Base-by-base conservation (phyloP, 2,888 invertebrate genomes). In the Epicampocera succincta region DNA sequence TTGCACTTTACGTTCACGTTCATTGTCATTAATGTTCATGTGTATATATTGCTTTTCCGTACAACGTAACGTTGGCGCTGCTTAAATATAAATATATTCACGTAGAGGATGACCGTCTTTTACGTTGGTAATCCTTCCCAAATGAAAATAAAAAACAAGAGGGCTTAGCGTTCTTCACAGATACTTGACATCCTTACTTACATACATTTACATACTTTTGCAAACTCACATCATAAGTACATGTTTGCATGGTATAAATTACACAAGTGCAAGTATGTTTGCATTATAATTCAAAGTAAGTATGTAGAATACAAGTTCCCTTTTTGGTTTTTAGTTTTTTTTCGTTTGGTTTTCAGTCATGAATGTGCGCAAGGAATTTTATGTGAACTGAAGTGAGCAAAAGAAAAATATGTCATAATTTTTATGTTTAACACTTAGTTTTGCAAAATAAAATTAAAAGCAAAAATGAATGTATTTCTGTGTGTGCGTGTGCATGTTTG, bases 381-480 rank as follows among this genome's bases (percentile, higher is more conserved):
- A 12, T 29, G 25, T 3, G n/a, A 68, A 44, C 9, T 1, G 12
- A 52, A 66, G 40, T 56, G 58, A 54, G 58, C 66, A 50, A 65
- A 66, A 80, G 76, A 48, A 69, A 66, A 80, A 80, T 80, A 72
- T 80, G 80, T 75, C 80, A 80, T 80, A 44, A 61, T 66, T 72
- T 76, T 72, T 60, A 71, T 80, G 60, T 81, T 81, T 76, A 76
- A 81, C 76, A 81, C 77, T 77, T 73, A 58, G 56, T 73, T 72
- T 73, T 69, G 40, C 21, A 13, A 73, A 65, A 56, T 11, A 63
- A 48, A 61, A 71, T 19, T 19, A n/a, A 61, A 77, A 72, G 56
- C 48, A 48, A 73, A 52, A 54, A 63, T 68, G 69, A 63, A 81
- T 77, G 61, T 68, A 81, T 77, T 50, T 54, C 72, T 65, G 38